A percentile compares a stretch with the other conserved stretches of the same genome.
phyloP scores from a whole-genome alignment of 2,113 vertebrate genomes.

The Speoplatyrhinus poulsoni region DNA sequence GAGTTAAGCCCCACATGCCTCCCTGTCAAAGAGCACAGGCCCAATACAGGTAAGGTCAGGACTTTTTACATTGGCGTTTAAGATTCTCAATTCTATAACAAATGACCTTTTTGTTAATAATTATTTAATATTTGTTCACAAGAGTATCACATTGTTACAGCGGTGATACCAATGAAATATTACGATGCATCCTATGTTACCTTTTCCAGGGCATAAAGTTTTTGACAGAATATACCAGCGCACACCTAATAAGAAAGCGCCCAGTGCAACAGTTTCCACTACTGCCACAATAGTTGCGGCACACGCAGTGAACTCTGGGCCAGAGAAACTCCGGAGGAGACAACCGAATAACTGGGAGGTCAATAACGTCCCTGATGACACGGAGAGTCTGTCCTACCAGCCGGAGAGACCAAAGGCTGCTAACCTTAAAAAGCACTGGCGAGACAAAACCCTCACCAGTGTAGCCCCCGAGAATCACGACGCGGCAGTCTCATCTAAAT shows the following conservation, averaged over 20 bases:
- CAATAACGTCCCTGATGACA: not conserved
- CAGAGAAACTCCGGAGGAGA: conserved; percentile 49
- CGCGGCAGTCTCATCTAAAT: not conserved
- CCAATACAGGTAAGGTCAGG: conserved; percentile 45
- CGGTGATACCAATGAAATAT: not conserved
- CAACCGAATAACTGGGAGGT: conserved; percentile 37
- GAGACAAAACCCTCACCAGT: conserved; percentile 4
- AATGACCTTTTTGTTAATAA: no score
- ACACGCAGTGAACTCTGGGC: not conserved
- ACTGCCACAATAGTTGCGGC: not conserved
- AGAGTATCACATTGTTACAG: no score
- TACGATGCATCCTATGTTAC: not conserved
- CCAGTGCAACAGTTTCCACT: not conserved
- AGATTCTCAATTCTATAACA: no score
- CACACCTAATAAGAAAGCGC: not conserved
- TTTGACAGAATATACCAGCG: conserved; percentile 47
- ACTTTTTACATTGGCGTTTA: not conserved
- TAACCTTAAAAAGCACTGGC: conserved; percentile 1
- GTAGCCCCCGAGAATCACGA: conserved; percentile 28
- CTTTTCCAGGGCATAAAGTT: conserved; percentile 44
- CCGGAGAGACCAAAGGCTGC: conserved; percentile 8
- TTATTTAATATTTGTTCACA: no score
- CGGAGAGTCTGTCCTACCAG: not conserved
- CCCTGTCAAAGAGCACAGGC: conserved; percentile 17
- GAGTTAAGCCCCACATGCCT: conserved; percentile 38